Conservation (phyloP, 1,140 invertebrate species). For the Eumaeus atala region DNA sequence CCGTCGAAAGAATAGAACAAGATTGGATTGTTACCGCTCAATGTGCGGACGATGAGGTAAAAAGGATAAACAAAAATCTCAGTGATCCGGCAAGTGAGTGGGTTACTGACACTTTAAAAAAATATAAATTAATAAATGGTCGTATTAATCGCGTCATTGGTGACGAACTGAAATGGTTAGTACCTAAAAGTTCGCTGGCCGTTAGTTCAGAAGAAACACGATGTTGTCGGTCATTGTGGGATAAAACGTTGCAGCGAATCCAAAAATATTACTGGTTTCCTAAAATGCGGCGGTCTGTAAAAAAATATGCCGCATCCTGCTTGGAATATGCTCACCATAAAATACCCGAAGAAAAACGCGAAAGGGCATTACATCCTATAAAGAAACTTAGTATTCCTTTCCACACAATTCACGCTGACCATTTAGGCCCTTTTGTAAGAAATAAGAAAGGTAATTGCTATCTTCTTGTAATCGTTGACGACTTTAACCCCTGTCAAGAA, state of each 20-base stretch:
- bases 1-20: conserved; percentile 11
- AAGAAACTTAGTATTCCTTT: conserved; percentile 20
- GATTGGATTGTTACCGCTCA: conserved; percentile 34
- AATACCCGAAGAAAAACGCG: conserved; percentile 25
- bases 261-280: conserved; percentile 40
- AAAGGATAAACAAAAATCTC: conserved; percentile 24
- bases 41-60: conserved; percentile 26
- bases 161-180: conserved; percentile 36
- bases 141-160: conserved; percentile 31
- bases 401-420: conserved; percentile 24
- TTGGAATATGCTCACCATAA: conserved; percentile 28
- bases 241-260: conserved; percentile 37
- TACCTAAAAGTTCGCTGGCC: conserved; percentile 38
- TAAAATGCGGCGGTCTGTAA: conserved; percentile 27
- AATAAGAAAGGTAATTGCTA: conserved; percentile 15
- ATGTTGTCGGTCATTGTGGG: conserved; percentile 43
- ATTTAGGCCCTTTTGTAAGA: conserved; percentile 21
- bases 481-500: conserved; percentile 17
- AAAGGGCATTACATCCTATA: conserved; percentile 37
- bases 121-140: conserved; percentile 34
- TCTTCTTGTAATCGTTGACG: conserved; percentile 4
- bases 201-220: conserved; percentile 39
- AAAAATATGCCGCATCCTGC: conserved; percentile 27
- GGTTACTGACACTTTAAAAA: conserved; percentile 29
- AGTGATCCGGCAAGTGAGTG: conserved; percentile 22